phyloP scores from a whole-genome alignment of 35 echinoderm and acorn worm genomes.

The Lytechinus variegatus region DNA sequence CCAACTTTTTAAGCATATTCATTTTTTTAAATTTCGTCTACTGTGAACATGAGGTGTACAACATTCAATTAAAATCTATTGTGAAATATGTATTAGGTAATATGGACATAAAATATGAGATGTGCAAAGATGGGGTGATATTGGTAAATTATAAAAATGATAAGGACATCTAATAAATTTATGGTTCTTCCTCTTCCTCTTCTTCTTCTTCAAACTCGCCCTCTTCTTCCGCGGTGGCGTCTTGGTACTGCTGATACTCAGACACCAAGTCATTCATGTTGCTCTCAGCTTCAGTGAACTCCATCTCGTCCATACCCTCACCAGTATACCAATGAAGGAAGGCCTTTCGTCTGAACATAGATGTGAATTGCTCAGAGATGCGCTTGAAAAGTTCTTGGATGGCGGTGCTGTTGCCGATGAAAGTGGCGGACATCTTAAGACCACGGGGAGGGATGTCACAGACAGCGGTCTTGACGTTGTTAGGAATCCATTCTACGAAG shows the following conservation, averaged over 20 bases:
- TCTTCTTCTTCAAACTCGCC: slow-evolving; percentile 82
- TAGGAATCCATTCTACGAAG: slow-evolving; percentile 42
- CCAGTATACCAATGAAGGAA: slow-evolving; percentile 43
- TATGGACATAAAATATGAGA: no score
- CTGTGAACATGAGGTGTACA: no score
- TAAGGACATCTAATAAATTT: not conserved
- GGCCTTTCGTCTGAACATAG: slow-evolving; percentile 45
- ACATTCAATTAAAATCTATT: no score
- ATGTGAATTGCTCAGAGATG: slow-evolving; percentile 31
- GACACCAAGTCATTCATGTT: slow-evolving; percentile 92
- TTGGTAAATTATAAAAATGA: no score
- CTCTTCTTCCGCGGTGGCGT: slow-evolving; percentile 77
- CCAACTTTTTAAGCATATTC: no score
- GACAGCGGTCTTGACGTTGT: slow-evolving; percentile 39
- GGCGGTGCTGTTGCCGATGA: slow-evolving; percentile 29
- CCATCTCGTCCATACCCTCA: slow-evolving; percentile 49
- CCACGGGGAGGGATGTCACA: slow-evolving; percentile 48
- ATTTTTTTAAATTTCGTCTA: no score
- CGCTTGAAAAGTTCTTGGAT: slow-evolving; percentile 48
- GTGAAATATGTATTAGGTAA: no score
- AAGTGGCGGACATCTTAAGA: slow-evolving; percentile 28
- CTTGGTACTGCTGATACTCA: slow-evolving; percentile 90
- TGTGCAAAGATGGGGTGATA: no score
- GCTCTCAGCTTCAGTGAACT: slow-evolving; percentile 62
- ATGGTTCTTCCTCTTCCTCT: slow-evolving; percentile 66